Evolutionary conservation across 2,113 vertebrate species (phyloP).

Genomic region (Menura novaehollandiae): DNA sequence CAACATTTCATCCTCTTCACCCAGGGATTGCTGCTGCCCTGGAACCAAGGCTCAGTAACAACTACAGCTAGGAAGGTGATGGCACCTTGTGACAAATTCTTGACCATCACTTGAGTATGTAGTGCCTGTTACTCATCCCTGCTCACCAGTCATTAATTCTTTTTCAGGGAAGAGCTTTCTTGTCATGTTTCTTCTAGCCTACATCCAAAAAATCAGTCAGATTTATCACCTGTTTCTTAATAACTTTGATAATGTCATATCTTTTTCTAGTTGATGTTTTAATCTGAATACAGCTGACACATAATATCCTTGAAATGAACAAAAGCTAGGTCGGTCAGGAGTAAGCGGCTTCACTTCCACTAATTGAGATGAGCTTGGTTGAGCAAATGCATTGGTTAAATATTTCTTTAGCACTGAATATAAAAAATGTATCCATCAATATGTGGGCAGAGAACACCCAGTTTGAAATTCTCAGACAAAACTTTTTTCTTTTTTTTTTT

Average conservation of each 20-base stretch:
- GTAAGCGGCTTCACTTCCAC: neutral
- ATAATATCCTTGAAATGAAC: neutral
- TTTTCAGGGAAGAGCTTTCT: neutral
- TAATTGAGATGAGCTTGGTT: neutral
- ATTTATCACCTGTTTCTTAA: neutral
- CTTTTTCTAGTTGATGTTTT: neutral
- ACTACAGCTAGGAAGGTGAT: neutral
- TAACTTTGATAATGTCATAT: neutral
- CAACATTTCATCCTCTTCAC: neutral
- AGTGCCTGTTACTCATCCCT: neutral
- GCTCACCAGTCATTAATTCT: neutral
- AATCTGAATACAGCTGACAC: neutral
- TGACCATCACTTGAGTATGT: neutral
- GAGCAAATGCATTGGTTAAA: neutral
- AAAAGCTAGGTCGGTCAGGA: neutral
- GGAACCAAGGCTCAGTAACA: neutral
- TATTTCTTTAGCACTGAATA: neutral
- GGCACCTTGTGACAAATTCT: neutral
- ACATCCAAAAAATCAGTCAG: neutral
- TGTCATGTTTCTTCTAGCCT: neutral
- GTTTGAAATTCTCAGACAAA: conserved; percentile 21
- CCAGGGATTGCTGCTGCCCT: neutral
- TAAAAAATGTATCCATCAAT: neutral
- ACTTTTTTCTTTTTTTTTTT: neutral
- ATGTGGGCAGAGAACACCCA: conserved; percentile 21